Conservation (phyloP, 2,113 vertebrate genomes). For the Nestor notabilis region DNA sequence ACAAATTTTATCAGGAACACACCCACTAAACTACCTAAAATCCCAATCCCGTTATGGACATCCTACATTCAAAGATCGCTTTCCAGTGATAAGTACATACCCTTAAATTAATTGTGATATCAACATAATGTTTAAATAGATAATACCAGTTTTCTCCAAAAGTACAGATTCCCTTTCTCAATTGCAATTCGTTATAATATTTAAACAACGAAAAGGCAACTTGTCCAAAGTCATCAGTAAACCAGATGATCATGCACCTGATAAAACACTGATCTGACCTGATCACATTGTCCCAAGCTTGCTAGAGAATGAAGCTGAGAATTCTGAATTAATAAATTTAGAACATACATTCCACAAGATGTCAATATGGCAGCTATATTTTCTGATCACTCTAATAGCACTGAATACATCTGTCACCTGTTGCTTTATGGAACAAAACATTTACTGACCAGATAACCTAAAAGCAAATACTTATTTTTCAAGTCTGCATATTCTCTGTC, state of each 20-base stretch:
- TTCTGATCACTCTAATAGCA: neutral
- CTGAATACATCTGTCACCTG: neutral
- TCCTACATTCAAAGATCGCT: neutral
- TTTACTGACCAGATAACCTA: neutral
- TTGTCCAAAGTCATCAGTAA: neutral
- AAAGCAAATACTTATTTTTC: neutral
- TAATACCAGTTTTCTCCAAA: neutral
- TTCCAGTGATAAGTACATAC: neutral
- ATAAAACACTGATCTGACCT: neutral
- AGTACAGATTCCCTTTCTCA: neutral
- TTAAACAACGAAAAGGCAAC: neutral
- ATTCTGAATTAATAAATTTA: neutral
- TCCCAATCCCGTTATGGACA: neutral
- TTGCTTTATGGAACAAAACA: neutral
- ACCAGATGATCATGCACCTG: neutral
- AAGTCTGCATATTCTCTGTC: neutral
- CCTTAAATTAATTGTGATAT: neutral
- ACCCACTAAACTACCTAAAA: neutral
- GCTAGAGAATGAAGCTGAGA: neutral
- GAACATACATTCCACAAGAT: neutral
- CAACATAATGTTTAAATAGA: neutral
- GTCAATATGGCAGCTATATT: neutral
- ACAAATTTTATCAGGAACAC: neutral
- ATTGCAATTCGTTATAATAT: neutral
- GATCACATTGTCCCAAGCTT: neutral